These are phyloP conservation scores for Drosophila infuscata DNA, from an alignment of 2,888 invertebrate genomes.

Conservation along the genomic window DNA sequence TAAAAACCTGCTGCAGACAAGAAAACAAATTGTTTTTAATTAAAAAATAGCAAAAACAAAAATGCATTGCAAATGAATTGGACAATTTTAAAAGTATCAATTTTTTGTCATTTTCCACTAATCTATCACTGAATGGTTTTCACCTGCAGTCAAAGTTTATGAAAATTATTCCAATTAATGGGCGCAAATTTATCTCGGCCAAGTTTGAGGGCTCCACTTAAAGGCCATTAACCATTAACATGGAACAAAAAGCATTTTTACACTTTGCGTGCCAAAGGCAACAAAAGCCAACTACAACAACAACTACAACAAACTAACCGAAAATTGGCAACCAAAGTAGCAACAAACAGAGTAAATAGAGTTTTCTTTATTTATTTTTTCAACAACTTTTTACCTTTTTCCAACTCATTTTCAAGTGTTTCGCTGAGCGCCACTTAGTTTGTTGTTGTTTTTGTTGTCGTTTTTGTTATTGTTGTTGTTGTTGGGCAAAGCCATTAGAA, in stretches of 20 bases:
- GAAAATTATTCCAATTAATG: conserved; percentile 78
- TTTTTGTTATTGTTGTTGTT: conserved; percentile 18
- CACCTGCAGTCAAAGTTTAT: conserved; percentile 23
- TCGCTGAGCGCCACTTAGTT: conserved; percentile 68
- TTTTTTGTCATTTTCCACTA: background rate
- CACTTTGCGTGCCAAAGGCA: conserved; percentile 63
- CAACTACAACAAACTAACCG: conserved; percentile 48
- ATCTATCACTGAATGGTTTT: background rate
- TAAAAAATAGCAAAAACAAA: conserved; percentile 71
- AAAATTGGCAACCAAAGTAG: conserved; percentile 45
- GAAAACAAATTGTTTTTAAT: conserved; percentile 80
- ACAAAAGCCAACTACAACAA: conserved; percentile 52
- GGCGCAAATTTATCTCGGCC: conserved; percentile 28
- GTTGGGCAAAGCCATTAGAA: conserved; percentile 68
- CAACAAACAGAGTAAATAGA: conserved; percentile 50
- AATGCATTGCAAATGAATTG: conserved; percentile 3
- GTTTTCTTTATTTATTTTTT: conserved; percentile 73
- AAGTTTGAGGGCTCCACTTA: conserved; percentile 42
- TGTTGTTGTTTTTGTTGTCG: conserved; percentile 31
- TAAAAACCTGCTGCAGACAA: conserved; percentile 64
- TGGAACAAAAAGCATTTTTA: conserved; percentile 70
- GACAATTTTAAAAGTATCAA: background rate
- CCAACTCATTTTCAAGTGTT: conserved; percentile 74
- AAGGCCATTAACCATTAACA: conserved; percentile 75
- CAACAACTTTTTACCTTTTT: conserved; percentile 75